Conservation (phyloP, 2,888 invertebrate genomes). For the Spisula solida region DNA sequence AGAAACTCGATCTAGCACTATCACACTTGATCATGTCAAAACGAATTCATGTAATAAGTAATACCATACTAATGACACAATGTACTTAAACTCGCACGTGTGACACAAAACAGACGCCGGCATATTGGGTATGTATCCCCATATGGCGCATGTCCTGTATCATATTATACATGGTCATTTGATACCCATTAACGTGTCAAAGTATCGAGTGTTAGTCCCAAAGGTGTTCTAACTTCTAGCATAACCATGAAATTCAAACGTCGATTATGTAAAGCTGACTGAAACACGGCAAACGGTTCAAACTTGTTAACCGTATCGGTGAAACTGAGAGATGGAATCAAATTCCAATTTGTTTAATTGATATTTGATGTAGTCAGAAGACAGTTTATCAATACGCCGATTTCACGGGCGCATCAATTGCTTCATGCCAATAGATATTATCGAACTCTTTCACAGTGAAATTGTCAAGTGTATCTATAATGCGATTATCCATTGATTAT, state of each 20-base stretch:
- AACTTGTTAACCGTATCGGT: not conserved
- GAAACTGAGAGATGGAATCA: not conserved
- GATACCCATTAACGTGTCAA: not conserved
- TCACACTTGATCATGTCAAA: no score
- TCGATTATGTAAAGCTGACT: not conserved
- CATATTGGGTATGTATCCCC: no score
- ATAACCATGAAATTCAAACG: not conserved
- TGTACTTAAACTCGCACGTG: not conserved
- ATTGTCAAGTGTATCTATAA: constrained; percentile 14
- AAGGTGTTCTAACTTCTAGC: not conserved
- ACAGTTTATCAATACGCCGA: constrained; percentile 6
- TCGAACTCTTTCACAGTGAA: not conserved
- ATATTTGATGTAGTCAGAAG: not conserved
- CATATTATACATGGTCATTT: not conserved
- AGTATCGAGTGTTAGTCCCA: not conserved
- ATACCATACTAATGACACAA: not conserved
- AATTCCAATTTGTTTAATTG: constrained; percentile 23
- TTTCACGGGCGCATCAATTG: constrained; percentile 26
- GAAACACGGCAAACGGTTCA: not conserved
- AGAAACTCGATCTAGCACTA: no score
- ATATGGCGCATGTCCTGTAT: not conserved
- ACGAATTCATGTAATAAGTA: not conserved
- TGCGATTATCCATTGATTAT: constrained; percentile 11
- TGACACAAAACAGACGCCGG: no score
- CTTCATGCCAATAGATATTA: not conserved